Evolutionary conservation across 1,140 invertebrate genomes (phyloP).

Genomic region (Drosophila arawakana): DNA sequence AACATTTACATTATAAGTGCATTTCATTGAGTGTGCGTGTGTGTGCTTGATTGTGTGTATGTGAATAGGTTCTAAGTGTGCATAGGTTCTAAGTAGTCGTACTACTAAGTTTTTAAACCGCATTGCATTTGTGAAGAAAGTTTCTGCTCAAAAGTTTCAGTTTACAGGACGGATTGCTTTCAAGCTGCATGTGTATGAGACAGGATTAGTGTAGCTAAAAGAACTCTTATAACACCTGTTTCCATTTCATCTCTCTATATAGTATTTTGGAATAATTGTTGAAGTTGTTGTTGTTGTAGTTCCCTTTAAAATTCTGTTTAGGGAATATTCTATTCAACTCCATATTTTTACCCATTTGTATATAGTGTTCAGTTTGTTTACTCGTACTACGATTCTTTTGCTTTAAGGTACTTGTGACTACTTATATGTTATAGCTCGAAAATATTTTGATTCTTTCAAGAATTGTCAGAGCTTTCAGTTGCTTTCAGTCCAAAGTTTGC

Average conservation of each 20-base stretch:
- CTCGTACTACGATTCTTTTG: constrained; percentile 53
- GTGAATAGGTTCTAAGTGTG: constrained; percentile 5
- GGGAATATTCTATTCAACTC: constrained; percentile 5
- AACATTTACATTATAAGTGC: constrained; percentile 82
- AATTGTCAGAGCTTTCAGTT: constrained; percentile 45
- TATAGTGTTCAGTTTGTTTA: neutral
- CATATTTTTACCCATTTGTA: constrained; percentile 6
- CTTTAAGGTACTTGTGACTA: constrained; percentile 83
- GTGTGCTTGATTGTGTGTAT: constrained; percentile 10
- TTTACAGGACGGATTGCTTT: constrained; percentile 79
- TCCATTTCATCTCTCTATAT: neutral
- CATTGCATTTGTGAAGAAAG: constrained; percentile 29
- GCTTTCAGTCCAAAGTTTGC: constrained; percentile 25
- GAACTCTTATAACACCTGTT: neutral
- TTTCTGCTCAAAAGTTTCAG: constrained; percentile 75
- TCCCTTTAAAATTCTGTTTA: neutral
- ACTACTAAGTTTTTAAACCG: constrained; percentile 40
- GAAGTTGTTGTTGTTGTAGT: constrained; percentile 5
- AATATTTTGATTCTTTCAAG: constrained; percentile 73
- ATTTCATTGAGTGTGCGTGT: constrained; percentile 51
- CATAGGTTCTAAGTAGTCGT: constrained; percentile 29
- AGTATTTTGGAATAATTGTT: neutral
- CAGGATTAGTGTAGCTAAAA: constrained; percentile 44
- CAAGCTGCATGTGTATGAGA: constrained; percentile 71
- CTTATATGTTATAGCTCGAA: constrained; percentile 79